Evolutionary conservation across 2,113 vertebrate species (phyloP).

Genomic region (Vidua chalybeata): DNA sequence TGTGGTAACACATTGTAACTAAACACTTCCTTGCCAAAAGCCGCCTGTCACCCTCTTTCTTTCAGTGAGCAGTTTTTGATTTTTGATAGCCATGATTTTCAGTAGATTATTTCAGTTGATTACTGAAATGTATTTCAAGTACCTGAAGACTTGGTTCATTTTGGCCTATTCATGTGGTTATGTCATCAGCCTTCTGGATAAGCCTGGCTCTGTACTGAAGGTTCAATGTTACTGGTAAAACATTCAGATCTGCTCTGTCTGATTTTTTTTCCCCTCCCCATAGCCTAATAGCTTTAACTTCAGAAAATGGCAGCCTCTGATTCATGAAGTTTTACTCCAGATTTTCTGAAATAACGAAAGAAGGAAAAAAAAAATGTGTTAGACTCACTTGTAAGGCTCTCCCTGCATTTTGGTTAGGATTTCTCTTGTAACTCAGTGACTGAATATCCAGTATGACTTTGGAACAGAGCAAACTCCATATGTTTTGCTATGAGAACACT

Average conservation of each 20-base stretch:
- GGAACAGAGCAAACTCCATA: not conserved
- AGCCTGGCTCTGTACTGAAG: not conserved
- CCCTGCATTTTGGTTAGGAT: not conserved
- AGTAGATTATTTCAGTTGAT: not conserved
- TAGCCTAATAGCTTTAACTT: not conserved
- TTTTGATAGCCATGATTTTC: not conserved
- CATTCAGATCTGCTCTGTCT: not conserved
- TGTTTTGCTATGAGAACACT: not conserved
- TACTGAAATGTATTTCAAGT: not conserved
- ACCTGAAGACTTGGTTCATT: not conserved
- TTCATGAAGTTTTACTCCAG: not conserved
- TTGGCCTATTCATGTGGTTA: not conserved
- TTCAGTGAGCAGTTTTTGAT: not conserved
- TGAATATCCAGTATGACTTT: not conserved
- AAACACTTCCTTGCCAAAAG: not conserved
- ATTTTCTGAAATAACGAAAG: constrained; percentile 8
- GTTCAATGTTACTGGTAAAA: not conserved
- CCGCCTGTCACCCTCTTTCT: not conserved
- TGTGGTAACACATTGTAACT: not conserved
- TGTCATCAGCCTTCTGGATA: not conserved
- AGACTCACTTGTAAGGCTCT: not conserved
- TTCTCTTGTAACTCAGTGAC: not conserved
- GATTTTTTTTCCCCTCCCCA: not conserved
- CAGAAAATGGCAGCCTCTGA: not conserved
- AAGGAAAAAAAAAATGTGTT: not conserved